Conservation (phyloP, 2,113 vertebrate species). For the Chionomys nivalis region DNA sequence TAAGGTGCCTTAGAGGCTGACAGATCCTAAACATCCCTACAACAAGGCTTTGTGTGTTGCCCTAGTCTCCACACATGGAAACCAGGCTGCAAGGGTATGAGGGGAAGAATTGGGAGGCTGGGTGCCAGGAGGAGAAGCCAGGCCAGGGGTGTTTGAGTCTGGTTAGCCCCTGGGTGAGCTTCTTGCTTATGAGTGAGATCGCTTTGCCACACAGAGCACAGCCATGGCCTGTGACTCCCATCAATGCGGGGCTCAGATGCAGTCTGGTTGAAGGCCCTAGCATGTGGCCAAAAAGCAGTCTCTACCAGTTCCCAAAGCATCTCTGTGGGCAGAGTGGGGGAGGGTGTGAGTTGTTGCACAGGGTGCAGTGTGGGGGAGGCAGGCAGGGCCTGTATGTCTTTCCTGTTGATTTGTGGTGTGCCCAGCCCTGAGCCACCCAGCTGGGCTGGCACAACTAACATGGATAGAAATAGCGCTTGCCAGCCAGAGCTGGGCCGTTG, state of each 20-base stretch:
- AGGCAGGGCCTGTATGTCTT: neutral
- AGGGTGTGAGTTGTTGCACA: fast-evolving
- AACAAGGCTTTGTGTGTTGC: neutral
- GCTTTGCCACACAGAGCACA: neutral
- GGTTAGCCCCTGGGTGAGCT: neutral
- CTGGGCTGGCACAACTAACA: neutral
- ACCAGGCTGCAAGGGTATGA: neutral
- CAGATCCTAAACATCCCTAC: neutral
- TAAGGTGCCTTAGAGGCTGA: fast-evolving
- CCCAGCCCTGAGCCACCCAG: neutral
- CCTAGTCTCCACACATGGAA: neutral
- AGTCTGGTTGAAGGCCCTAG: neutral
- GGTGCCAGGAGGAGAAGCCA: neutral
- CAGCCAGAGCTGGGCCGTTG: neutral
- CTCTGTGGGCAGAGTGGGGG: neutral
- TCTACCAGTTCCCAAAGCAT: neutral
- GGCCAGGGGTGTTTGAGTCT: neutral
- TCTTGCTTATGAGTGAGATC: too few species aligned
- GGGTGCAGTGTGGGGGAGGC: neutral
- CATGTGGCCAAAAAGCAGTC: neutral
- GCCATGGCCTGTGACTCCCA: neutral
- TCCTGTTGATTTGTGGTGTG: neutral
- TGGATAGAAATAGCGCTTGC: neutral
- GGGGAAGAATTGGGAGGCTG: neutral
- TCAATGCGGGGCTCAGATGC: neutral